Evolutionary conservation across 2,797 vertebrate genomes (phyloP).

Genomic region (Chaunax sp.): DNA sequence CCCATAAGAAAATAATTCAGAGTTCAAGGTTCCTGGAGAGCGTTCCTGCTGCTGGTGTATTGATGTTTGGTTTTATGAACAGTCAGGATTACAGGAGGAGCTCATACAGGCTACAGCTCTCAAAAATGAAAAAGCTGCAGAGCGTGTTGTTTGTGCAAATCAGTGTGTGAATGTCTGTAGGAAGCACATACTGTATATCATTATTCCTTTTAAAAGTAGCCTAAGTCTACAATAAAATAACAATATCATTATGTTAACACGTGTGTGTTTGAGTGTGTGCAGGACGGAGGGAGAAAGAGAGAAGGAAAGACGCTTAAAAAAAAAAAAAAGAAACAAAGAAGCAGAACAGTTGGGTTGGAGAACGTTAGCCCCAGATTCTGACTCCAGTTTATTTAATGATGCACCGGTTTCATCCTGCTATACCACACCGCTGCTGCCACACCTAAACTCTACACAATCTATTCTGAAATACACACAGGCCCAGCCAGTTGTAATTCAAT

Average conservation of each 20-base stretch:
- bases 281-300: not conserved
- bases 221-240: conserved; percentile 10
- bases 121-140: conserved; percentile 47
- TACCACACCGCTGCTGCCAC: conserved; percentile 66
- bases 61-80: conserved; percentile 72
- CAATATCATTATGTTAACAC: conserved; percentile 11
- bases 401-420: conserved; percentile 71
- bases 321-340: conserved; percentile 54
- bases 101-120: conserved; percentile 48
- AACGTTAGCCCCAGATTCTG: conserved; percentile 61
- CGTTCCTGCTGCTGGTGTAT: conserved; percentile 46
- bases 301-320: not conserved
- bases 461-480: conserved; percentile 71
- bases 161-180: conserved; percentile 16
- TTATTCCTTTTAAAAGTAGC: conserved; percentile 32
- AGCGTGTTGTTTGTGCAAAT: conserved; percentile 20
- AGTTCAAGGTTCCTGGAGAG: conserved; percentile 68
- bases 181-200: conserved; percentile 27
- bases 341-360: conserved; percentile 49
- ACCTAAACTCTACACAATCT: conserved; percentile 58
- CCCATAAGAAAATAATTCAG: conserved; percentile 74
- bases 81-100: conserved; percentile 30
- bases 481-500: conserved; percentile 90
- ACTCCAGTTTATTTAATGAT: conserved; percentile 82
- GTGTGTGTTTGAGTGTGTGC: conserved; percentile 16